Evolutionary conservation across 1,140 invertebrate species (phyloP), one percentile per base, ranked within the genome.

Genomic region (Bombus confusus): DNA sequence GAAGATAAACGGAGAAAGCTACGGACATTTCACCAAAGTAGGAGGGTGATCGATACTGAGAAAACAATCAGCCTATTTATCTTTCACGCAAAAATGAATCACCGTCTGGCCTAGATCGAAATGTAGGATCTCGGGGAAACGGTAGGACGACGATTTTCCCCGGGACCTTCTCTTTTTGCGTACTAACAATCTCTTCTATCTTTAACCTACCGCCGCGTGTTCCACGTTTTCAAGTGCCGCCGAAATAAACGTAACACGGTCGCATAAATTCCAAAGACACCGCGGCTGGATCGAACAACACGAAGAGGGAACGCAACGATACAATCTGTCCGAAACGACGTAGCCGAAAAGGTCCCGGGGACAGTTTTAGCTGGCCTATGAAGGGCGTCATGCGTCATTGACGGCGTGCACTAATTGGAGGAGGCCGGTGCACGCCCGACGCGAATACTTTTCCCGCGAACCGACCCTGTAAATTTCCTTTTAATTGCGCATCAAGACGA

Each of bases 331-430:
- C 83, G n/a, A 80, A 85, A 80, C 83, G 77, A 62, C 83, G 83
- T 41, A 22, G 25, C 74, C 59, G 37, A 41, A 79, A 84, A 69
- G 66, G 75, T 72, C n/a, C 13, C 2, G 57, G 57, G 78, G 59
- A 68, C 71, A 74, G 39, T 85, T 85, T 85, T 85, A 80, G 84
- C 78, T 64, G 75, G 78, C 73, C 84, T 85, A 81, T 80, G 84
- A 85, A 85, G 84, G 78, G 84, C 84, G 84, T 80, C 84, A 81
- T 85, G 84, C 84, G 84, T 80, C 84, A 85, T 85, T 85, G 84
- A 85, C 84, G 59, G 28, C 34, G 78, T 47, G 28, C 84, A 68
- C 79, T 85, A 85, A 85, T 85, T 85, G 84, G 84, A 75, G 79
- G 83, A 80, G 78, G 84, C 79, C 71, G 71, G 28, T 18, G 52